Percentiles rank a stretch among this genome's conserved stretches.
These are phyloP conservation scores for Prosopocoilus inquinatus DNA, from an alignment of 2,888 invertebrate species.

Conservation along the genomic window DNA sequence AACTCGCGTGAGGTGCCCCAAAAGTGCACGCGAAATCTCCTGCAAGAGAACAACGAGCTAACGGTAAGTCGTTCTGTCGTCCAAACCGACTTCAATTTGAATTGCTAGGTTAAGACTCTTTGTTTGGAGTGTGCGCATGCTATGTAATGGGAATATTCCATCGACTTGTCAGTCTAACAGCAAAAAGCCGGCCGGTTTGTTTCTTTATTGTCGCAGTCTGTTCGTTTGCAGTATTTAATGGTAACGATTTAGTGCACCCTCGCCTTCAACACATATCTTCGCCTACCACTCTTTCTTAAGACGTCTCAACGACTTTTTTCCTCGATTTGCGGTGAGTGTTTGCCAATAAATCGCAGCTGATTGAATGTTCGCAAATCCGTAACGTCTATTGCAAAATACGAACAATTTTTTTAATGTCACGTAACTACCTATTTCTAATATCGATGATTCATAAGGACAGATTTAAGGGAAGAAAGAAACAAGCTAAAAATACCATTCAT, in stretches of 20 bases:
- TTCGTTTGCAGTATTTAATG: slow-evolving; percentile 1
- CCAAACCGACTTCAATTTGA: slow-evolving; percentile 19
- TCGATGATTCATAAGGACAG: no score
- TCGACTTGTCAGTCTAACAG: slow-evolving; percentile 37
- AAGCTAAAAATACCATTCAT: no score
- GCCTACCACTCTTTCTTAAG: no score
- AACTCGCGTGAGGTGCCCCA: neutral
- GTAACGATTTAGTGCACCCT: neutral
- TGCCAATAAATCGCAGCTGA: no score
- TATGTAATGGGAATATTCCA: slow-evolving; percentile 38
- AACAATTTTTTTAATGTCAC: no score
- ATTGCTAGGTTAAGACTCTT: slow-evolving; percentile 42
- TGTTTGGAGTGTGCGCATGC: slow-evolving; percentile 41
- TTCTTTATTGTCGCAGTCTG: slow-evolving; percentile 27
- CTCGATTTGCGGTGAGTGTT: no score
- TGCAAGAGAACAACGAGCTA: slow-evolving; percentile 5
- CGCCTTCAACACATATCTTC: neutral
- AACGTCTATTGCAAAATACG: no score
- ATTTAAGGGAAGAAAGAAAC: no score
- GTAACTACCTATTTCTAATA: no score
- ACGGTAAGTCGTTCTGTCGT: slow-evolving; percentile 21
- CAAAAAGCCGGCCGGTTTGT: slow-evolving; percentile 44
- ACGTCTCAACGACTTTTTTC: no score
- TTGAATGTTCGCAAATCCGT: no score
- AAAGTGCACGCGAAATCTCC: neutral